phyloP scores from a whole-genome alignment of 2,113 vertebrate species.

The Tylochromis polylepis region DNA sequence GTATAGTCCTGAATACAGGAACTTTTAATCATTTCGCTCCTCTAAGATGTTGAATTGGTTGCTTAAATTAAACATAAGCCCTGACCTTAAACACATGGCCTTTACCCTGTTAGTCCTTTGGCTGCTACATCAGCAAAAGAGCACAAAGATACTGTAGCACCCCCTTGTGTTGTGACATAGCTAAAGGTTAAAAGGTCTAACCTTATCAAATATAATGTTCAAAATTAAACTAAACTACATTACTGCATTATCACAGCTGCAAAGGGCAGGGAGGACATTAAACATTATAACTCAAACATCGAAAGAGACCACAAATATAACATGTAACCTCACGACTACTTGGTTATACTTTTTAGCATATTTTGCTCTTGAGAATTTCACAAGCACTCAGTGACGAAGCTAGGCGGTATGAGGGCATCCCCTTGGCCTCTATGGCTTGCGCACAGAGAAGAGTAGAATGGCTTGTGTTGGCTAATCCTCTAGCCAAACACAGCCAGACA shows the following conservation, averaged over 20 bases:
- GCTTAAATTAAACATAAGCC: slow-evolving; percentile 22
- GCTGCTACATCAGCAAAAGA: background rate
- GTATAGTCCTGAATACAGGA: background rate
- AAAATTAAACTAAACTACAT: background rate
- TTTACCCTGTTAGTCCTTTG: slow-evolving; percentile 23
- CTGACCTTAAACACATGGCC: slow-evolving; percentile 34
- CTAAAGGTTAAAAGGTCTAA: slow-evolving; percentile 37
- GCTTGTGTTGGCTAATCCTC: slow-evolving; percentile 52
- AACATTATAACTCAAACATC: background rate
- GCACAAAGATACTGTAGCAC: slow-evolving; percentile 61
- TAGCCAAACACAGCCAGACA: slow-evolving; percentile 60
- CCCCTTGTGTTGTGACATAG: slow-evolving; percentile 64
- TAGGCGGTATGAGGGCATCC: slow-evolving; percentile 49
- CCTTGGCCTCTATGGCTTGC: slow-evolving; percentile 53
- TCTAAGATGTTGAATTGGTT: slow-evolving; percentile 20
- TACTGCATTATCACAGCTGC: background rate
- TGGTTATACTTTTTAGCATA: background rate
- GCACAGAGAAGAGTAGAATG: slow-evolving; percentile 39
- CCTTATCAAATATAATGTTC: background rate
- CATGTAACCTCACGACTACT: background rate
- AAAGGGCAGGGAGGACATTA: background rate
- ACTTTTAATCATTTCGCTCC: background rate
- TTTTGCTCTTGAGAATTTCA: slow-evolving; percentile 20
- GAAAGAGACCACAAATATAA: background rate
- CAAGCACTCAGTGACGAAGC: slow-evolving; percentile 18